Percentiles rank a stretch among this genome's conserved stretches.
phyloP scores from a whole-genome alignment of 2,888 invertebrate genomes.

The Eilema depressum region DNA sequence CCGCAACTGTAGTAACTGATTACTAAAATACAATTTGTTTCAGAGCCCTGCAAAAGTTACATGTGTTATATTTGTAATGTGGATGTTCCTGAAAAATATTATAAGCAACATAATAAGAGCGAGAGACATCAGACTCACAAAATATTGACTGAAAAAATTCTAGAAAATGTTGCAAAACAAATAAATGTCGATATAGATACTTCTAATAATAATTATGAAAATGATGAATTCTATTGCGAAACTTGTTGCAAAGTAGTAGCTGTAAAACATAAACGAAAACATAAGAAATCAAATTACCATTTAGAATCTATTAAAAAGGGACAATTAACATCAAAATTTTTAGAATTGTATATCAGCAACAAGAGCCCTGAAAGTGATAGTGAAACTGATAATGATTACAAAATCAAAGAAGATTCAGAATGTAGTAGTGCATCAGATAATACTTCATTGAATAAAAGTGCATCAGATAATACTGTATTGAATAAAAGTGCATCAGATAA shows the following conservation, averaged over 20 bases:
- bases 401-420: neutral
- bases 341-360: slow-evolving; percentile 14
- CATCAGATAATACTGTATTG: too few relatives aligned
- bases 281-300: slow-evolving; percentile 27
- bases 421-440: neutral
- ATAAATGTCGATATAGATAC: slow-evolving; percentile 19
- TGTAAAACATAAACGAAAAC: slow-evolving; percentile 10
- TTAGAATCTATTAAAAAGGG: slow-evolving; percentile 9
- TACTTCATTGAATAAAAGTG: too few relatives aligned
- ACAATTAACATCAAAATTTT: slow-evolving; percentile 16
- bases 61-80: slow-evolving; percentile 59
- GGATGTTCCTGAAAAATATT: slow-evolving; percentile 53
- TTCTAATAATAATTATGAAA: neutral
- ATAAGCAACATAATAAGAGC: slow-evolving; percentile 51
- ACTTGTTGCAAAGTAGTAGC: slow-evolving; percentile 22
- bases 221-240: slow-evolving; percentile 25
- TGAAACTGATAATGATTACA: neutral
- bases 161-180: slow-evolving; percentile 50
- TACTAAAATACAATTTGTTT: neutral
- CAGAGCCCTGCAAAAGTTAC: slow-evolving; percentile 39
- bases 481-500: too few relatives aligned
- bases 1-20: neutral
- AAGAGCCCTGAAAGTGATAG: neutral
- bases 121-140: slow-evolving; percentile 49
- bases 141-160: slow-evolving; percentile 49